Base-by-base conservation (phyloP, 1,140 invertebrate genomes). In the Papilio glaucus region DNA sequence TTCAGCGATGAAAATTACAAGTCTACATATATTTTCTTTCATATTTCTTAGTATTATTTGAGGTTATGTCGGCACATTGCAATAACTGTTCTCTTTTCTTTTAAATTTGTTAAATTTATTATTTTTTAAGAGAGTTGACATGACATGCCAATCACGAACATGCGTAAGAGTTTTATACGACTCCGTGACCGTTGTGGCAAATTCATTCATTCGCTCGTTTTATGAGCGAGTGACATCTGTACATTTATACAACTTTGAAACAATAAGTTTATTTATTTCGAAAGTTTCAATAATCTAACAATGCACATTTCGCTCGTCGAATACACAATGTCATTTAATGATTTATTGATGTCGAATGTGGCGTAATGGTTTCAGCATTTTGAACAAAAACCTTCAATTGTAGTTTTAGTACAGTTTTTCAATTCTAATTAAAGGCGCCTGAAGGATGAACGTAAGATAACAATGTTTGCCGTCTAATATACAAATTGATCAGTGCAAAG, bases 121-220 rank as follows among this genome's bases (percentile, higher is more conserved):
- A 33, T 33, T 33, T 33, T 2, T 6, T n/a, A n/a, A n/a, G 6
- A 33, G 29, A 33, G 29, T 3, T 33, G 6, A 33, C 29, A 33
- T 33, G 6, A 4, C 24, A 57, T 57, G 49, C 49, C 21, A 57
- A 13, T 26, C 49, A 26, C 21, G 49, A 13, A 57, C n/a, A 13
- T 57, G 7, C 9, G 15, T 10, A 41, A 41, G 21, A 9, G 49
- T 24, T 57, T 57, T 57, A 26, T 57, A 57, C 24, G 49, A 57
- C 21, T 24, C 21, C 49, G 49, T 57, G 49, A 57, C 49, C n/a
- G 49, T 57, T 57, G 21, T 57, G 6, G n/a, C 9, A 57, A 57
- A 53, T 49, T 13, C 49, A 57, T 57, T 57, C 18, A 57, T 57
- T 8, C 49, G 21, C 24, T 57, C 24, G 9, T 57, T 57, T 57